Conservation (phyloP, 2,888 invertebrate genomes). For the Amphipyra berbera region DNA sequence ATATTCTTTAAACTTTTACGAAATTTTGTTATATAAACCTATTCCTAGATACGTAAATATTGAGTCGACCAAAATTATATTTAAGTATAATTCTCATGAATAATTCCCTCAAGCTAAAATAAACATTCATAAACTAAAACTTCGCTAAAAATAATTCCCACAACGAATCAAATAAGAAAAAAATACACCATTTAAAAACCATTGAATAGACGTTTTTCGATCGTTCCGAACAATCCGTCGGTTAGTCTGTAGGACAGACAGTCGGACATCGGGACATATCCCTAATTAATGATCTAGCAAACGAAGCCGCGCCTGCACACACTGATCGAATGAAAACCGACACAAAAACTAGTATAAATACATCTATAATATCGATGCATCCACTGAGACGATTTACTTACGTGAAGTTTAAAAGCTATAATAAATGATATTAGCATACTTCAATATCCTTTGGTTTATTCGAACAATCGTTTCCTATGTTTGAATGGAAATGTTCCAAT, state of each 20-base stretch:
- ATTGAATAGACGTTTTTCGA: slow-evolving; percentile 56
- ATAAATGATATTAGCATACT: too few relatives aligned
- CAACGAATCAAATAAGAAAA: slow-evolving; percentile 25
- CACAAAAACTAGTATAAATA: slow-evolving; percentile 75
- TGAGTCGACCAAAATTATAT: too few relatives aligned
- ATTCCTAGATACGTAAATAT: too few relatives aligned
- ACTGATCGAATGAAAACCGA: slow-evolving; percentile 71
- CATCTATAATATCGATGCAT: slow-evolving; percentile 63
- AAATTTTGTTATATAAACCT: too few relatives aligned
- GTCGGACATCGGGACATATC: slow-evolving; percentile 67
- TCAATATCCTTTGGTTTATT: too few relatives aligned
- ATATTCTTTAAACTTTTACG: too few relatives aligned
- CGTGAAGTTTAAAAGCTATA: neutral
- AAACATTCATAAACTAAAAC: slow-evolving; percentile 5
- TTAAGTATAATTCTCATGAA: neutral
- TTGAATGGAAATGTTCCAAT: too few relatives aligned
- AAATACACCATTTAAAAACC: slow-evolving; percentile 19
- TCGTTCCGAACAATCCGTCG: slow-evolving; percentile 57
- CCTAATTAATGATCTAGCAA: slow-evolving; percentile 84
- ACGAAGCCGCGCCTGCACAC: slow-evolving; percentile 69
- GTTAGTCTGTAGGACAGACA: slow-evolving; percentile 57
- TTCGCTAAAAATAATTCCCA: slow-evolving; percentile 45
- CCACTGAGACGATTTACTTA: slow-evolving; percentile 50
- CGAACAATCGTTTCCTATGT: too few relatives aligned
- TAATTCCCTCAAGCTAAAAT: neutral